Conservation (phyloP, 1,140 invertebrate genomes). For the Planococcus citri region DNA sequence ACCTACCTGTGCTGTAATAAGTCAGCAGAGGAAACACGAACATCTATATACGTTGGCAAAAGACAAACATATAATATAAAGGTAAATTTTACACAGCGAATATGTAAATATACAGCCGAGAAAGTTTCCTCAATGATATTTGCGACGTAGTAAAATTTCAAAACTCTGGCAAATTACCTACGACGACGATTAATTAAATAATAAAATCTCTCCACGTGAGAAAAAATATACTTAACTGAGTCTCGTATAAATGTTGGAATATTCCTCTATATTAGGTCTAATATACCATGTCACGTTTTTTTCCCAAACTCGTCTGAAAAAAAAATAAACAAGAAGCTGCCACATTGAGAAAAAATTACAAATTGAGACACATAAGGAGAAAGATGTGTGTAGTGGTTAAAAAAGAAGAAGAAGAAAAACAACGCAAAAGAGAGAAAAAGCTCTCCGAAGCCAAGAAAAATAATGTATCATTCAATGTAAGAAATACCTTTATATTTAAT, state of each 20-base stretch:
- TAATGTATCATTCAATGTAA: conserved; percentile 4
- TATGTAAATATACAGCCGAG: neutral
- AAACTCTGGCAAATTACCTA: neutral
- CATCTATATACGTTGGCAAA: neutral
- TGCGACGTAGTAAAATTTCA: neutral
- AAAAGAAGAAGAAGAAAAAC: neutral
- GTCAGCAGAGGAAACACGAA: neutral
- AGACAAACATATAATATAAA: neutral
- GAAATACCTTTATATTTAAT: conserved; percentile 8
- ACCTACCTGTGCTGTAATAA: no score
- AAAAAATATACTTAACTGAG: no score
- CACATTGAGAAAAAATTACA: neutral
- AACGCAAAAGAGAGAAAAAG: neutral
- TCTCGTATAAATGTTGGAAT: no score
- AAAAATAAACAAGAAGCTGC: no score
- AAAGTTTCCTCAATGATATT: neutral
- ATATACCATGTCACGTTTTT: no score
- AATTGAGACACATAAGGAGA: neutral
- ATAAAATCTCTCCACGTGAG: neutral
- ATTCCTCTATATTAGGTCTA: no score
- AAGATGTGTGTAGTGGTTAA: no score
- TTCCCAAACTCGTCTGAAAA: no score
- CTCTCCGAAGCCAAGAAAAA: neutral
- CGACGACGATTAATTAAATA: neutral
- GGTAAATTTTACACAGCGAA: neutral